phyloP scores from a whole-genome alignment of 1,140 invertebrate genomes.

The Penaeus indicus region DNA sequence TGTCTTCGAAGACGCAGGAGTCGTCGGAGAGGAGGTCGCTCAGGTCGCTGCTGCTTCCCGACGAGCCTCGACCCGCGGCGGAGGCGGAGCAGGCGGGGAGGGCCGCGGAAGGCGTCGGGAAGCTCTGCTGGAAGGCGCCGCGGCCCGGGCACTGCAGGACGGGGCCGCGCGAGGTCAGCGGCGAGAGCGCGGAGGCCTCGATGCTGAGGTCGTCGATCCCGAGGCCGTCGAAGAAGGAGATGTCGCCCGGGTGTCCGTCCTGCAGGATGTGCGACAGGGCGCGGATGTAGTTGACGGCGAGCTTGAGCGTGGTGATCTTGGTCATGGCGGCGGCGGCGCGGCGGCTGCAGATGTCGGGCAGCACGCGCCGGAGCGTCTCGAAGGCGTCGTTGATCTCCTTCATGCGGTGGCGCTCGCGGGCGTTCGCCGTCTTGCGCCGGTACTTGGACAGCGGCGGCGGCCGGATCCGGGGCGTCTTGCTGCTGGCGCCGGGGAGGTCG shows the following conservation, averaged over 20 bases:
- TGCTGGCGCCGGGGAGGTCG: neutral
- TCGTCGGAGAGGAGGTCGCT: slow-evolving; percentile 48
- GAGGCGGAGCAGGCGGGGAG: slow-evolving; percentile 26
- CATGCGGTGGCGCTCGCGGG: slow-evolving; percentile 58
- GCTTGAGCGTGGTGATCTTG: slow-evolving; percentile 55
- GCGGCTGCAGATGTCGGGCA: slow-evolving; percentile 51
- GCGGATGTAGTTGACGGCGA: slow-evolving; percentile 56
- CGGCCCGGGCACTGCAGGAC: neutral
- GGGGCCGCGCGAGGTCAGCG: neutral
- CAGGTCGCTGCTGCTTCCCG: slow-evolving; percentile 19
- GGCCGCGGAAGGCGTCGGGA: neutral
- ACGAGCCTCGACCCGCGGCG: neutral
- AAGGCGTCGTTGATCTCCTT: slow-evolving; percentile 56
- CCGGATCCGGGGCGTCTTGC: slow-evolving; percentile 29
- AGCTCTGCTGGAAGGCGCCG: neutral
- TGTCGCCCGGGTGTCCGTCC: slow-evolving; percentile 38
- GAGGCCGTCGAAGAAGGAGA: slow-evolving; percentile 44
- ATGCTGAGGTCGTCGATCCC: neutral
- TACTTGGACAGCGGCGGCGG: slow-evolving; percentile 54
- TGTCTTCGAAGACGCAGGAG: slow-evolving; percentile 51
- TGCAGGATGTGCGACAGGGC: slow-evolving; percentile 51
- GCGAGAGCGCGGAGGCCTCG: no score
- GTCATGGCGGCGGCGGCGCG: slow-evolving; percentile 53
- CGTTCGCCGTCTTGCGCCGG: slow-evolving; percentile 53
- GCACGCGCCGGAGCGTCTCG: slow-evolving; percentile 45